These are phyloP conservation scores for Drosophila cracens DNA, from an alignment of 2,888 invertebrate species.

Conservation along the genomic window DNA sequence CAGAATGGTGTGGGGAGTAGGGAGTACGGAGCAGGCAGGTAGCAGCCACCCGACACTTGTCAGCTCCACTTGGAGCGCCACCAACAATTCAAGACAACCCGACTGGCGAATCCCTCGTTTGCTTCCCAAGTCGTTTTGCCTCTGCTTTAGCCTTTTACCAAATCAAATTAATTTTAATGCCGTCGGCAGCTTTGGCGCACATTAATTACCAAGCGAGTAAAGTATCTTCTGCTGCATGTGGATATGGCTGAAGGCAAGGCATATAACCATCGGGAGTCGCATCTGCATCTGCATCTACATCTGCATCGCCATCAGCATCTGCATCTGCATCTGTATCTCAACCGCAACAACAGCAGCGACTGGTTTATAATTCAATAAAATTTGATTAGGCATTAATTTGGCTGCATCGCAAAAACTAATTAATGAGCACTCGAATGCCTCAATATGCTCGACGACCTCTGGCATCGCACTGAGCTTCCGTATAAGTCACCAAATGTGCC, in stretches of 20 bases:
- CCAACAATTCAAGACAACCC: slow-evolving; percentile 33
- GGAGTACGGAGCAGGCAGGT: neutral
- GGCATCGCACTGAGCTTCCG: slow-evolving; percentile 49
- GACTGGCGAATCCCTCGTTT: slow-evolving; percentile 20
- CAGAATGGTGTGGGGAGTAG: neutral
- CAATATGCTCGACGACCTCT: slow-evolving; percentile 19
- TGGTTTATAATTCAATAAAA: slow-evolving; percentile 81
- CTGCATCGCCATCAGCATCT: slow-evolving; percentile 32
- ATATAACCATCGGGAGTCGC: slow-evolving; percentile 5
- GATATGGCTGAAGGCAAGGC: neutral
- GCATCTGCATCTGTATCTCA: slow-evolving; percentile 7
- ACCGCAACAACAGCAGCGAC: slow-evolving; percentile 42
- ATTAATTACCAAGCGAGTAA: slow-evolving; percentile 54
- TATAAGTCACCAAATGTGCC: slow-evolving; percentile 18
- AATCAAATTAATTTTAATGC: slow-evolving; percentile 71
- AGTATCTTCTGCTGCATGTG: slow-evolving; percentile 5
- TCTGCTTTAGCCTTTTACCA: slow-evolving; percentile 47
- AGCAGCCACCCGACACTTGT: slow-evolving; percentile 50
- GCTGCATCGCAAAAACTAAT: slow-evolving; percentile 67
- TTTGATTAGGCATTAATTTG: slow-evolving; percentile 80
- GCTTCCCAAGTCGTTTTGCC: slow-evolving; percentile 30
- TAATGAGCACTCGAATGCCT: slow-evolving; percentile 66
- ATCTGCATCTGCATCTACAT: slow-evolving; percentile 35
- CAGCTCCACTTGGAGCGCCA: slow-evolving; percentile 51
- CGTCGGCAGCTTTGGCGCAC: slow-evolving; percentile 64